Evolutionary conservation across 2,113 vertebrate species (phyloP).

Genomic region (Pelvicachromis taeniatus): DNA sequence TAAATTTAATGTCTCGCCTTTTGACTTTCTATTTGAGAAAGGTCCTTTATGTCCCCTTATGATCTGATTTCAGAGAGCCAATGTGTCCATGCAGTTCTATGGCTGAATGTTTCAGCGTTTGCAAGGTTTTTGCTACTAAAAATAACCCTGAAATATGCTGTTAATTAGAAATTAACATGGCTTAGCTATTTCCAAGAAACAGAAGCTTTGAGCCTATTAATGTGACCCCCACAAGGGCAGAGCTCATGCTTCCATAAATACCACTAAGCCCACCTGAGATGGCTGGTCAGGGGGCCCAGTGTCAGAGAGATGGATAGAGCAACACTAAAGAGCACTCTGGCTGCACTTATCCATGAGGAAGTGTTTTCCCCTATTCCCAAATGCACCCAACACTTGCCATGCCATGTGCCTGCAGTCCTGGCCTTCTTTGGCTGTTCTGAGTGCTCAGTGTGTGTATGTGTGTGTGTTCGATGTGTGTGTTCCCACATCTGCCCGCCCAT

Average conservation of each 20-base stretch:
- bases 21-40: background rate
- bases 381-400: background rate
- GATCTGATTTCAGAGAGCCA: background rate
- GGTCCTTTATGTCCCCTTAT: background rate
- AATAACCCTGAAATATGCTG: fast-evolving
- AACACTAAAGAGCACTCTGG: conserved; percentile 60
- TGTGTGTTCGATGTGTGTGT: background rate
- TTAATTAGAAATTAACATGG: background rate
- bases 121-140: background rate
- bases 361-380: conserved; percentile 41
- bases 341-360: conserved; percentile 48
- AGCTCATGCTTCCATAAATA: conserved; percentile 55
- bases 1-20: background rate
- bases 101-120: background rate
- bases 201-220: background rate
- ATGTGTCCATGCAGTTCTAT: background rate
- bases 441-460: background rate
- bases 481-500: background rate
- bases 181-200: background rate
- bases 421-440: background rate
- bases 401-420: background rate
- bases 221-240: conserved; percentile 18
- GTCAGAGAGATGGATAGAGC: conserved; percentile 67
- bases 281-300: conserved; percentile 28
- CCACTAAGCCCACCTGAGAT: conserved; percentile 53